Evolutionary conservation across 30 jellyfish, hydroid and myxozoan species (phyloP).

Genomic region (Sanderia malayensis): DNA sequence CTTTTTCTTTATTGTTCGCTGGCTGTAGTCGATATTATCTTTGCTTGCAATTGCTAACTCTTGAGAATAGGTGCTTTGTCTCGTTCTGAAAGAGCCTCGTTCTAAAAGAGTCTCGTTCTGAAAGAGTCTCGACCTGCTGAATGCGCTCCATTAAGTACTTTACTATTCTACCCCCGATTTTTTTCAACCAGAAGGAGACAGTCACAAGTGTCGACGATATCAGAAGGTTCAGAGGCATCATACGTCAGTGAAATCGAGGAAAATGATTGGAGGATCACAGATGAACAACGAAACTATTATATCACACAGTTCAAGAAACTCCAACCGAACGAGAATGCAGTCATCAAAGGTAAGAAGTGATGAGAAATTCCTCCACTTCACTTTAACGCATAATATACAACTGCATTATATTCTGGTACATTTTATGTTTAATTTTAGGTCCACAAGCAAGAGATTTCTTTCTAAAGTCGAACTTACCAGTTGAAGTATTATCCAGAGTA

Average conservation of each 20-base stretch:
- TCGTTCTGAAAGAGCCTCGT: too few species aligned
- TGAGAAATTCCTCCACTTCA: neutral
- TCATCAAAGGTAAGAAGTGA: conserved; percentile 84
- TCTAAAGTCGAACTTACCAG: conserved; percentile 87
- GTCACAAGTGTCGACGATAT: conserved; percentile 52
- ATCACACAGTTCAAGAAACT: conserved; percentile 76
- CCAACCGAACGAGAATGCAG: conserved; percentile 79
- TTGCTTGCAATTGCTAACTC: too few species aligned
- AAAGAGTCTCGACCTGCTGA: too few species aligned
- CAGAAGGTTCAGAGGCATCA: conserved; percentile 66
- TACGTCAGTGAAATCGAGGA: conserved; percentile 76
- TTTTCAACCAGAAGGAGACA: conserved; percentile 39
- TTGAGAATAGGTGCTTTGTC: too few species aligned
- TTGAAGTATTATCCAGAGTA: conserved; percentile 78
- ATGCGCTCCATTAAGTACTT: too few species aligned
- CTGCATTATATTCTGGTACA: neutral
- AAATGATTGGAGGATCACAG: conserved; percentile 73
- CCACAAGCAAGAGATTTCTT: conserved; percentile 95
- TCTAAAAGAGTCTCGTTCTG: too few species aligned
- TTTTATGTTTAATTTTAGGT: conserved; percentile 33
- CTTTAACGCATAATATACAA: neutral
- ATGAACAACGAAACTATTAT: conserved; percentile 84
- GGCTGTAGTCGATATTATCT: too few species aligned
- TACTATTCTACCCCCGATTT: neutral
- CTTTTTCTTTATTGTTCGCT: too few species aligned